Conservation (phyloP, 2,113 vertebrate genomes). For the Sardina pilchardus region DNA sequence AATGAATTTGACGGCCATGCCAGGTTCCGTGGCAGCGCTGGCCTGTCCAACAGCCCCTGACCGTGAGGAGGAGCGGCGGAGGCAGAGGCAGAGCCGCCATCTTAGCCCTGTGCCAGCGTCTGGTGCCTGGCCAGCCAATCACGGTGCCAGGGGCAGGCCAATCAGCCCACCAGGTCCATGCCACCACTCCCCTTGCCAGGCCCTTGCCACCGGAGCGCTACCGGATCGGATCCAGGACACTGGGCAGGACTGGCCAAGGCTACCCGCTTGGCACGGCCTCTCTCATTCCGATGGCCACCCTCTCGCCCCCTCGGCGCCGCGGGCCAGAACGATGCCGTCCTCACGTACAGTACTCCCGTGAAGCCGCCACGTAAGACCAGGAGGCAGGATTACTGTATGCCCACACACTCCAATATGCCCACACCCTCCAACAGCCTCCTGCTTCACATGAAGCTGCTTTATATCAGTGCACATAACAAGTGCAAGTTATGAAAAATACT, state of each 20-base stretch:
- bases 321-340: not conserved
- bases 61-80: conserved; percentile 61
- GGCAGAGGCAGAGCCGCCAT: conserved; percentile 68
- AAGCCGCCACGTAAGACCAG: not conserved
- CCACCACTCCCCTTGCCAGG: conserved; percentile 9
- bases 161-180: not conserved
- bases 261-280: not conserved
- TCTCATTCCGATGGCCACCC: not conserved
- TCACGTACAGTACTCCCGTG: not conserved
- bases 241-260: not conserved
- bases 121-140: conserved; percentile 48
- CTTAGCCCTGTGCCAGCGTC: conserved; percentile 61
- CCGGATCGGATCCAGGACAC: not conserved
- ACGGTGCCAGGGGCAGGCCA: not conserved
- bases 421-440: not conserved
- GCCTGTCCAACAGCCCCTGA: conserved; percentile 69
- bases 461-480: not conserved
- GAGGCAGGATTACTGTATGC: not conserved
- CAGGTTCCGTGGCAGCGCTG: conserved; percentile 67
- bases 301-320: not conserved
- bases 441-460: not conserved
- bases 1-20: conserved; percentile 71
- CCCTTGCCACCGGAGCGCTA: not conserved
- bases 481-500: not conserved
- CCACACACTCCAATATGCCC: not conserved